Base-by-base conservation (phyloP, 2,888 invertebrate species). In the Athetis lepigone region DNA sequence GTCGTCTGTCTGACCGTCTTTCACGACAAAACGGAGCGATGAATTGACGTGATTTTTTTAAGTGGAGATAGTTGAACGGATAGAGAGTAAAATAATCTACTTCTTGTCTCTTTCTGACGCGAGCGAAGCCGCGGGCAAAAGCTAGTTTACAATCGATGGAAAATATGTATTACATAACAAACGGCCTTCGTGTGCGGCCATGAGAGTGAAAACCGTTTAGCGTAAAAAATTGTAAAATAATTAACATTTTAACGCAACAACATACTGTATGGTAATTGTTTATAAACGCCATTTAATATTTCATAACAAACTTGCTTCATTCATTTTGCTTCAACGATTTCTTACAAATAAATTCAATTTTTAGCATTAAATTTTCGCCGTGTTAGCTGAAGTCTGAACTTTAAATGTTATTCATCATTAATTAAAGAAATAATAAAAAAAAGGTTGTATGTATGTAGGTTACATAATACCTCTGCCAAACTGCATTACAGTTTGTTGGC, bases 191-290 rank as follows among this genome's bases (percentile, higher is more conserved):
- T 39, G 21, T 3, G n/a, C 46, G 45, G 8, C 50, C 68, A 36
- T 66, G 27, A 29, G n/a, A 60, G 68, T 49, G 59, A 65, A 66
- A 65, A 58, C 36, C 58, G 25, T 37, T 65, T 55, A 63, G 9
- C 55, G 29, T 65, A 16, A 2, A 37, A 37, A 0, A 55, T 63
- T 29, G 37, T 45, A 33, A 36, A 65, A 49, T 49, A 60, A 60
- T 47, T 60, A 68, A 23, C 18, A 68, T 68, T 51, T 60, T 11
- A 46, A 46, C 23, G 39, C 61, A 68, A 68, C 33, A 16, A 19
- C 42, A 8, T 18, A 47, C 40, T 8, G n/a, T 16, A 23, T 7
- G 7, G 3, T 27, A 59, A 59, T 67, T 50, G 18, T n/a, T 45
- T 54, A 16, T 37, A 19, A 27, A 16, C 21, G 36, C 36, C 47